Percentiles rank a stretch among this genome's conserved stretches.
These are phyloP conservation scores for Nannoperca australis DNA, from an alignment of 2,797 vertebrate genomes.

Conservation along the genomic window DNA sequence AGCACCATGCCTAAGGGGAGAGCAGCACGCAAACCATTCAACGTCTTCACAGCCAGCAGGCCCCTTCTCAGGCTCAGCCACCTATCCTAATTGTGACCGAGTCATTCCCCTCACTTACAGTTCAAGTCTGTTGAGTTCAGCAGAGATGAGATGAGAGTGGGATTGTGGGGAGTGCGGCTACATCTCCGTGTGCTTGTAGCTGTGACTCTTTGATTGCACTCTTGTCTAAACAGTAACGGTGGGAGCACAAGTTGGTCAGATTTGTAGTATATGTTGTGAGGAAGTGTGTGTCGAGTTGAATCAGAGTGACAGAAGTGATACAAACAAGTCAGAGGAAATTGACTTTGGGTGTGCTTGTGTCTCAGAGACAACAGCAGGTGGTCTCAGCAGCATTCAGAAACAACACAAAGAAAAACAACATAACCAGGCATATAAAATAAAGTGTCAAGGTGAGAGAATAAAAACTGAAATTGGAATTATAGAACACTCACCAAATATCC, in stretches of 20 bases:
- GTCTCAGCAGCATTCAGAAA: conserved; percentile 1
- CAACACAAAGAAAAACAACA: background rate
- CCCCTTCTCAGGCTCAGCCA: conserved; percentile 17
- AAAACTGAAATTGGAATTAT: background rate
- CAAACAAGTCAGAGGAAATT: conserved; percentile 29
- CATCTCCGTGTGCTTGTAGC: conserved; percentile 3
- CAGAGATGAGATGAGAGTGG: conserved; percentile 16
- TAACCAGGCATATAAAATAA: conserved; percentile 12
- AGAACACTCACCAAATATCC: conserved; percentile 2
- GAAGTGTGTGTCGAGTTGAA: background rate
- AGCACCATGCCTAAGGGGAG: conserved; percentile 25
- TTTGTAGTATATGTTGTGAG: conserved; percentile 1
- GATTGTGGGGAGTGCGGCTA: background rate
- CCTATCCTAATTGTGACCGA: conserved; percentile 28
- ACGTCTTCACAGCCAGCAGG: conserved; percentile 25
- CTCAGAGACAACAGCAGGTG: background rate
- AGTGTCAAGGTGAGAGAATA: background rate
- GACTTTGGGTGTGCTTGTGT: conserved; percentile 16
- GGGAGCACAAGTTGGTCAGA: conserved; percentile 3
- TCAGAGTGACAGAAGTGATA: conserved; percentile 17
- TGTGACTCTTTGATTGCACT: conserved; percentile 29
- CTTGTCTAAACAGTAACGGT: background rate
- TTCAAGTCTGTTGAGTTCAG: conserved; percentile 23
- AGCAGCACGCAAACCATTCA: conserved; percentile 27
- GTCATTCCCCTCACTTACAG: conserved; percentile 23